Evolutionary conservation across 2,888 invertebrate genomes (phyloP).

Genomic region (Neria commutata): DNA sequence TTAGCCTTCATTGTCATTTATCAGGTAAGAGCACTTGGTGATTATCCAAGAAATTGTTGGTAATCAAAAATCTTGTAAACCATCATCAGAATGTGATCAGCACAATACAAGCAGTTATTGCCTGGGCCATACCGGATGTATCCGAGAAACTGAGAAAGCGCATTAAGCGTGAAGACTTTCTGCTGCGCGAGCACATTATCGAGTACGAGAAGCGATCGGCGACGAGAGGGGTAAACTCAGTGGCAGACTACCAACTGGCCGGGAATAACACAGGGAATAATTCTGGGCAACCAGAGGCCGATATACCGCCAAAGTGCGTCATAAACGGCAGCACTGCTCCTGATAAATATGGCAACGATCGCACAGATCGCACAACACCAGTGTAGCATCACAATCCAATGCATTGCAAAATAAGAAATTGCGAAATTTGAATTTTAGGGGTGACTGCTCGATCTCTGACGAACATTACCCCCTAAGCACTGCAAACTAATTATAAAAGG

Average conservation of each 20-base stretch:
- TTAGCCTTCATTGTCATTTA: conserved; percentile 78
- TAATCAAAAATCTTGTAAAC: not conserved
- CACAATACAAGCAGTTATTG: conserved; percentile 72
- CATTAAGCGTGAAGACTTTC: conserved; percentile 74
- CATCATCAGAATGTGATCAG: conserved; percentile 74
- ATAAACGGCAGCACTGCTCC: conserved; percentile 20
- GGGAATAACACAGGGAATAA: too few relatives aligned
- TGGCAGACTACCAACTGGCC: too few relatives aligned
- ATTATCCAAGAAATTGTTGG: not conserved
- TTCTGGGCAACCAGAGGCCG: conserved; percentile 7
- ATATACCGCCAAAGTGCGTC: conserved; percentile 28
- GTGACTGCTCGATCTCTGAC: not conserved
- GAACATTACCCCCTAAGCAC: not conserved
- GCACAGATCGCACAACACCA: conserved; percentile 46
- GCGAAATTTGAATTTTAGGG: too few relatives aligned
- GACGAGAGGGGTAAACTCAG: too few relatives aligned
- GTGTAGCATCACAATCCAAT: conserved; percentile 34
- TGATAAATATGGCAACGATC: conserved; percentile 26
- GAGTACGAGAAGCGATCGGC: conserved; percentile 67
- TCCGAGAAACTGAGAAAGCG: conserved; percentile 73
- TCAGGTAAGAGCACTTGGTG: conserved; percentile 61
- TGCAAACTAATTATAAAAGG: not conserved
- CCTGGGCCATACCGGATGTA: conserved; percentile 80
- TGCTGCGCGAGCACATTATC: conserved; percentile 76
- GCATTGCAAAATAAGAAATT: not conserved